These are phyloP conservation scores for Tenthredo amoena DNA, from an alignment of 2,888 invertebrate genomes.

Conservation along the genomic window DNA sequence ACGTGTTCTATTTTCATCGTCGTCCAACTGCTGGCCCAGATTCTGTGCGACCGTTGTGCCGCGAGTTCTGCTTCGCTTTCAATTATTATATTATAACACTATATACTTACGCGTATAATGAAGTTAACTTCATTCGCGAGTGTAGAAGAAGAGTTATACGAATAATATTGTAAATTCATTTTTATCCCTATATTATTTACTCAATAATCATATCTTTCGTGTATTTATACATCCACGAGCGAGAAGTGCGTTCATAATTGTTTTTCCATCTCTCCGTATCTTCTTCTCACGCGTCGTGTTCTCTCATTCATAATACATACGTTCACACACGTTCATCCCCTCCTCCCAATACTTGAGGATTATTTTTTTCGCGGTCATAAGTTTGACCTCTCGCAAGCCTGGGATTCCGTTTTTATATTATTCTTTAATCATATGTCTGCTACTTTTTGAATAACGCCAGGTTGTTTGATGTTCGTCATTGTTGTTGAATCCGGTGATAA, in stretches of 20 bases:
- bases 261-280: not conserved
- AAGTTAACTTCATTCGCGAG: not conserved
- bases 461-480: constrained; percentile 25
- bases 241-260: not conserved
- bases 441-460: not conserved
- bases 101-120: constrained; percentile 8
- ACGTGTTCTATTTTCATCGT: constrained; percentile 73
- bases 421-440: not conserved
- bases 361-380: constrained; percentile 29
- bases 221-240: not conserved
- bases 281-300: not conserved
- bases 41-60: constrained; percentile 69
- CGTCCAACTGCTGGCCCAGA: constrained; percentile 73
- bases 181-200: not conserved
- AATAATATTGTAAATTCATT: not conserved
- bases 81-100: constrained; percentile 30
- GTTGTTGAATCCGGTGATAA: constrained; percentile 27
- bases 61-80: constrained; percentile 56
- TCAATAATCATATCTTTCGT: not conserved
- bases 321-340: not conserved
- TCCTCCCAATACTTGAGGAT: not conserved
- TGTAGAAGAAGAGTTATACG: not conserved
- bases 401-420: not conserved
- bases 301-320: not conserved
- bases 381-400: constrained; percentile 16